Percentiles rank a stretch among this genome's conserved stretches.
phyloP scores from a whole-genome alignment of 1,140 invertebrate species.

The Elysia chlorotica region DNA sequence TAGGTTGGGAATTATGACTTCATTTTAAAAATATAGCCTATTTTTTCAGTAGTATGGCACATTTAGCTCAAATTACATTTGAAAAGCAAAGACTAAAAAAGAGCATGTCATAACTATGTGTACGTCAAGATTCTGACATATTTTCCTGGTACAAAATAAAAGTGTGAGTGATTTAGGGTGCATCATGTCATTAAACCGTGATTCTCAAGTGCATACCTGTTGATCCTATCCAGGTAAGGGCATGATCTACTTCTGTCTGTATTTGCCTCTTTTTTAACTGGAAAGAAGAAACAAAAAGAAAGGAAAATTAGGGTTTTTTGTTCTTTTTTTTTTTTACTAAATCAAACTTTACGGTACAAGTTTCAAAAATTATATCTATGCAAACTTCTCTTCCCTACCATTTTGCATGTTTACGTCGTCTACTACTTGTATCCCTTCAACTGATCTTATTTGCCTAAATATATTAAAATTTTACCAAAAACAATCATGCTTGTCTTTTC shows the following conservation, averaged over 20 bases:
- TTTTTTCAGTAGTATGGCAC: neutral
- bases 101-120: neutral
- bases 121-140: neutral
- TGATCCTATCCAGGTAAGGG: slow-evolving; percentile 96
- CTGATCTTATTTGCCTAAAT: no score
- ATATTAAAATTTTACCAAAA: no score
- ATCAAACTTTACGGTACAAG: no score
- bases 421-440: no score
- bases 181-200: neutral
- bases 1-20: no score
- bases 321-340: no score
- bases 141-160: neutral
- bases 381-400: no score
- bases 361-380: no score
- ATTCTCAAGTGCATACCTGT: slow-evolving; percentile 66
- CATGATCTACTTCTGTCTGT: slow-evolving; percentile 67
- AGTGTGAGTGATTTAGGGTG: neutral
- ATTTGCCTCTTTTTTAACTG: slow-evolving; percentile 37
- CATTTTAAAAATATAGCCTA: neutral
- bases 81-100: neutral
- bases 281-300: neutral
- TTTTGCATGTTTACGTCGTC: no score
- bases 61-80: neutral
- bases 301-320: neutral
- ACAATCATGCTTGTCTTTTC: no score